phyloP scores from a whole-genome alignment of 2,888 invertebrate genomes.

The Scaptomyza tumidula region DNA sequence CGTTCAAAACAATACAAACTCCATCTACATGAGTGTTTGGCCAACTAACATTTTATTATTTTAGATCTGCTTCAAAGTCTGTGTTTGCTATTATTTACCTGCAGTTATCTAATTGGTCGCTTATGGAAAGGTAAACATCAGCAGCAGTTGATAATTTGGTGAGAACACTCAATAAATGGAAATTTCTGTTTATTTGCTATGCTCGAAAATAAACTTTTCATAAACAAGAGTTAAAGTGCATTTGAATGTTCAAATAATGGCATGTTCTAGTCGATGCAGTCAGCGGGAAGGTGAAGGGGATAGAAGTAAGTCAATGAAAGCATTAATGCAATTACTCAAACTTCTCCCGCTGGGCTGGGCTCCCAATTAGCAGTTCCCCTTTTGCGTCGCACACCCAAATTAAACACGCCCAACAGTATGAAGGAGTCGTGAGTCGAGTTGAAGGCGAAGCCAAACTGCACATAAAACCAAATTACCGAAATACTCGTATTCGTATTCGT shows the following conservation, averaged over 20 bases:
- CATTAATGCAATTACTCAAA: conserved; percentile 50
- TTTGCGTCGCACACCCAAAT: conserved; percentile 1
- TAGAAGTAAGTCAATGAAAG: conserved; percentile 21
- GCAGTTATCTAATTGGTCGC: too few relatives aligned
- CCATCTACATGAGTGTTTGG: background rate
- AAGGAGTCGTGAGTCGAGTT: conserved; percentile 2
- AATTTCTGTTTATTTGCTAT: conserved; percentile 16
- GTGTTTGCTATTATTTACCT: too few relatives aligned
- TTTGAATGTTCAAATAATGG: conserved; percentile 26
- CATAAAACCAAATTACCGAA: conserved; percentile 57
- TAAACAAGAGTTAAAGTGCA: conserved; percentile 33
- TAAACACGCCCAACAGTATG: conserved; percentile 28
- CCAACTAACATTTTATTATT: background rate
- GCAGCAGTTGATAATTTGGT: background rate
- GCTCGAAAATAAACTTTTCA: conserved; percentile 23
- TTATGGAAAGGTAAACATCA: too few relatives aligned
- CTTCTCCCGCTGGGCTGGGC: conserved; percentile 25
- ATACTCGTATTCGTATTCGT: conserved; percentile 8
- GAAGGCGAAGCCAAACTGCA: conserved; percentile 41
- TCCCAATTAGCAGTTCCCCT: conserved; percentile 32
- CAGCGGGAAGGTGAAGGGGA: background rate
- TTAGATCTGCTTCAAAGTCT: too few relatives aligned
- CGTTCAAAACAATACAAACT: background rate
- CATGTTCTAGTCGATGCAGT: background rate
- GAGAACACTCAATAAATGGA: conserved; percentile 22